Conservation (phyloP, 2,888 invertebrate species). For the Cremastinae sp. region DNA sequence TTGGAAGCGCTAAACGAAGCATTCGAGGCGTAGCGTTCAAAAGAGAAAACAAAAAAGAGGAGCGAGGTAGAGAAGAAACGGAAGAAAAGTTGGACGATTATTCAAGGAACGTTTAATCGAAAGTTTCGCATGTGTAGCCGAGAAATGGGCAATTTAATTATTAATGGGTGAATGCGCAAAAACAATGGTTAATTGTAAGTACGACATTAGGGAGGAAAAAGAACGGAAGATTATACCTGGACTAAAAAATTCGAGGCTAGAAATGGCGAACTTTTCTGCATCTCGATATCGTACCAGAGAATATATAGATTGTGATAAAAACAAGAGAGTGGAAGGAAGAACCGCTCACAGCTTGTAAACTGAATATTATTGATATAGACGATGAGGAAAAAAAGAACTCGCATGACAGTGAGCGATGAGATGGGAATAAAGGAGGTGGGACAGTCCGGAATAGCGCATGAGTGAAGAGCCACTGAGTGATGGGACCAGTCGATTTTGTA, state of each 20-base stretch:
- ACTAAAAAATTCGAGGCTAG: too few species aligned
- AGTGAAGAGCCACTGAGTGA: slow-evolving; percentile 71
- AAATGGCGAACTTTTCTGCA: neutral
- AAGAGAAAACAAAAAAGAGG: slow-evolving; percentile 8
- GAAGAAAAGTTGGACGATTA: slow-evolving; percentile 21
- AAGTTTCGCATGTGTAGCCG: slow-evolving; percentile 22
- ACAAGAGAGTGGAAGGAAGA: slow-evolving; percentile 65
- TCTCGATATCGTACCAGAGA: neutral
- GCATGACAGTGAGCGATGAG: slow-evolving; percentile 65
- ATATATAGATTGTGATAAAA: too few species aligned
- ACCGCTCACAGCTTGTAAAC: slow-evolving; percentile 76
- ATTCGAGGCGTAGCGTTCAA: neutral
- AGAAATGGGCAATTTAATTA: neutral
- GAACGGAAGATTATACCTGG: slow-evolving; percentile 12
- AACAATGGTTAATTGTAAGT: neutral
- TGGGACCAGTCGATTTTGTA: slow-evolving; percentile 76
- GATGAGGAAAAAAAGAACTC: slow-evolving; percentile 33
- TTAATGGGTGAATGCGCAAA: neutral
- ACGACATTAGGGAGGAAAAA: slow-evolving; percentile 11
- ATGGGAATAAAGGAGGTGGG: slow-evolving; percentile 32
- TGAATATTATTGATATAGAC: slow-evolving; percentile 77
- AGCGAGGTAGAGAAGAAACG: too few species aligned
- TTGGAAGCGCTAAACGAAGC: neutral
- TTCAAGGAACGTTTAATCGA: slow-evolving; percentile 3
- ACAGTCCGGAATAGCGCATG: slow-evolving; percentile 23